Evolutionary conservation across 2,113 vertebrate species (phyloP).

Genomic region (Oxyruncus cristatus): DNA sequence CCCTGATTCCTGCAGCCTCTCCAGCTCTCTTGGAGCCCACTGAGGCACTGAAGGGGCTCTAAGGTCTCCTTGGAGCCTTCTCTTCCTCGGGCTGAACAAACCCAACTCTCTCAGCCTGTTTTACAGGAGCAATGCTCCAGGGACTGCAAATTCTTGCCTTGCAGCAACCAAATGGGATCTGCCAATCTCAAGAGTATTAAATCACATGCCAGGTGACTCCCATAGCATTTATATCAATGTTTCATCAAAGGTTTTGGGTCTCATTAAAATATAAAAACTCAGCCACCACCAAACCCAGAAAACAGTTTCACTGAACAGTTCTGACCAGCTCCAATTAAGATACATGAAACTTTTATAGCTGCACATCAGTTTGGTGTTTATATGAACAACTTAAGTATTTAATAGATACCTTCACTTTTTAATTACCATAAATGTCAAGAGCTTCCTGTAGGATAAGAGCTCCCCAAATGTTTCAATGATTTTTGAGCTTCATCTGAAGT

Average conservation of each 20-base stretch:
- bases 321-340: background rate
- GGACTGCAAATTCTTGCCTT: background rate
- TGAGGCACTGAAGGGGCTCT: background rate
- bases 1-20: background rate
- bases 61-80: background rate
- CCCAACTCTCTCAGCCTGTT: background rate
- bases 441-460: constrained; percentile 43
- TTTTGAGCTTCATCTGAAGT: constrained; percentile 54
- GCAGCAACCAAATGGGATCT: background rate
- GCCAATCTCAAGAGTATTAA: background rate
- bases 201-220: background rate
- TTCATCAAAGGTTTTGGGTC: background rate
- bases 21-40: background rate
- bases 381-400: constrained; percentile 40
- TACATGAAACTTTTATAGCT: background rate
- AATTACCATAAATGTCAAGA: constrained; percentile 70
- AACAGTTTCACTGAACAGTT: background rate
- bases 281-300: background rate
- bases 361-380: background rate
- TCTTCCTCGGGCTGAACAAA: background rate
- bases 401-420: constrained; percentile 53
- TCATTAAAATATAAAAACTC: background rate
- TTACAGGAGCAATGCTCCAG: background rate
- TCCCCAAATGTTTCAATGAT: constrained; percentile 50
- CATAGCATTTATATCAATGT: background rate